phyloP scores from a whole-genome alignment of 2,888 invertebrate species.

The Apamea epomidion region DNA sequence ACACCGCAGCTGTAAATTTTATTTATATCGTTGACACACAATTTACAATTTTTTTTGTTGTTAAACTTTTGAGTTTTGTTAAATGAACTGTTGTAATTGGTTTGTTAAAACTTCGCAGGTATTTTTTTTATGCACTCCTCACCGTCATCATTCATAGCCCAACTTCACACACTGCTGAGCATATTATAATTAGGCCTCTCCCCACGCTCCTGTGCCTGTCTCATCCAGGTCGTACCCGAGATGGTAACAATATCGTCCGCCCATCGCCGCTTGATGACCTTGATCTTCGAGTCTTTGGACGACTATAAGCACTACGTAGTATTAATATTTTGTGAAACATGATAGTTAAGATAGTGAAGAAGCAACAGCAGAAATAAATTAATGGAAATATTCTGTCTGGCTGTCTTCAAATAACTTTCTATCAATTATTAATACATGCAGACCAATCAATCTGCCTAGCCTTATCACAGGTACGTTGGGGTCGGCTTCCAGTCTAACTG shows the following conservation, averaged over 20 bases:
- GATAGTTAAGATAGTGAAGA: background rate
- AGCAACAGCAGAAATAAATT: background rate
- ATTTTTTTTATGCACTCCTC: background rate
- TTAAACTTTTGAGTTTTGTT: conserved; percentile 17
- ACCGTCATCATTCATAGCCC: background rate
- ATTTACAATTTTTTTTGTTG: background rate
- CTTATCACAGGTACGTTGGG: too few relatives aligned
- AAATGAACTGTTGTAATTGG: conserved; percentile 18
- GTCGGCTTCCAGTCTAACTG: too few relatives aligned
- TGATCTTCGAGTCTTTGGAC: too few relatives aligned
- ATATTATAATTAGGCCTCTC: background rate
- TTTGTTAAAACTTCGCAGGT: background rate
- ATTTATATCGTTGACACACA: conserved; percentile 60
- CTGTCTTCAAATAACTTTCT: background rate
- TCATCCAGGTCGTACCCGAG: too few relatives aligned
- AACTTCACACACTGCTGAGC: background rate
- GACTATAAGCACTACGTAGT: background rate
- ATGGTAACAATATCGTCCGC: too few relatives aligned
- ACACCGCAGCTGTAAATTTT: conserved; percentile 81
- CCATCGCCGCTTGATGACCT: too few relatives aligned
- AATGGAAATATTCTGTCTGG: background rate
- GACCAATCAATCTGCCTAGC: too few relatives aligned
- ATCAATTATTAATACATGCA: background rate
- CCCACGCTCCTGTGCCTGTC: too few relatives aligned
- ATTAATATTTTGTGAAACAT: background rate